Evolutionary conservation across 2,797 vertebrate species (phyloP).

Genomic region (Anguilla obscura): DNA sequence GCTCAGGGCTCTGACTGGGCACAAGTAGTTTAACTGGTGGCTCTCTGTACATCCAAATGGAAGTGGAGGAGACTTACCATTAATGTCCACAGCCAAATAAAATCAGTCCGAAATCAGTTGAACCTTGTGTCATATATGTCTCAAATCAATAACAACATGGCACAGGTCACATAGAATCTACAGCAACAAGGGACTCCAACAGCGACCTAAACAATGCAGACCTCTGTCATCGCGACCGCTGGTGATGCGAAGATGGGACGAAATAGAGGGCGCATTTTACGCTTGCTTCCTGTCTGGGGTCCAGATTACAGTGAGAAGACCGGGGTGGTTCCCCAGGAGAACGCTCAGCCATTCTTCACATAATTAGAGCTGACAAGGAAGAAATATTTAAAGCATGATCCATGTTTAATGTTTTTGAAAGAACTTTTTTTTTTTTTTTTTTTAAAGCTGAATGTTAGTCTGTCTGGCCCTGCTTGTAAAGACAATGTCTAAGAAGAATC

Average conservation of each 20-base stretch:
- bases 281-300: slow-evolving; percentile 18
- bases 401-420: not conserved
- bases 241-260: slow-evolving; percentile 26
- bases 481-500: not conserved
- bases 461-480: not conserved
- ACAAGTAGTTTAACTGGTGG: not conserved
- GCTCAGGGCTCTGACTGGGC: not conserved
- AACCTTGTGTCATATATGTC: no score
- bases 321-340: slow-evolving; percentile 48
- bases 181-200: no score
- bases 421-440: not conserved
- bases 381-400: not conserved
- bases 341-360: slow-evolving; percentile 29
- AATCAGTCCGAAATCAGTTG: no score
- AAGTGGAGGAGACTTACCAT: not conserved
- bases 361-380: slow-evolving; percentile 34
- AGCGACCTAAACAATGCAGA: not conserved
- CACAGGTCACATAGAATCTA: no score
- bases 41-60: not conserved
- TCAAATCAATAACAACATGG: no score
- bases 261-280: slow-evolving; percentile 35
- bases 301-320: slow-evolving; percentile 19
- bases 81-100: not conserved
- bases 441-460: not conserved
- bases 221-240: slow-evolving; percentile 8